Conservation (phyloP, 2,113 vertebrate genomes). For the Fulica atra region DNA sequence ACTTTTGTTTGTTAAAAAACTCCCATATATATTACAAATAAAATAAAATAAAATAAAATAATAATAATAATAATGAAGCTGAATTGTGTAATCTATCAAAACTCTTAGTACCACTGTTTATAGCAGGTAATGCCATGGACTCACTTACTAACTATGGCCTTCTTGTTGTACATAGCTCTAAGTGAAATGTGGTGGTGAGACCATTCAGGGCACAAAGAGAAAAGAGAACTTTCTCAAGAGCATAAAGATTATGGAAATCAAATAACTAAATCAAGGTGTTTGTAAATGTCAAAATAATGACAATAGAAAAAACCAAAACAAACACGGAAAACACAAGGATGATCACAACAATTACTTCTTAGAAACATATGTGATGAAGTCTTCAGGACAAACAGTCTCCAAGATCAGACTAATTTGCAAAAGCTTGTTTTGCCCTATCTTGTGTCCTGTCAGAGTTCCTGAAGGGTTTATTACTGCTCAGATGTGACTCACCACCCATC, state of each 20-base stretch:
- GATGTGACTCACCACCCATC: background rate
- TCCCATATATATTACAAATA: background rate
- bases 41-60: no score
- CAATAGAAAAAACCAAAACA: background rate
- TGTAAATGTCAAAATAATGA: background rate
- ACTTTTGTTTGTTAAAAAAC: background rate
- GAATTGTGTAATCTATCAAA: background rate
- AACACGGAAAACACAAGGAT: background rate
- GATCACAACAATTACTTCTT: background rate
- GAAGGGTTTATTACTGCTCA: background rate
- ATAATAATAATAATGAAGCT: background rate
- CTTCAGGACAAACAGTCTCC: background rate
- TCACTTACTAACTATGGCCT: slow-evolving; percentile 79
- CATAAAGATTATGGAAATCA: background rate
- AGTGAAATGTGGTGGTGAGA: slow-evolving; percentile 83
- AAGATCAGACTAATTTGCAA: background rate
- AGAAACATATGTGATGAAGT: background rate
- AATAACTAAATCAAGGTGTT: background rate
- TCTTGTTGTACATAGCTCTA: slow-evolving; percentile 74
- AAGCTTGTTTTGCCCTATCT: background rate
- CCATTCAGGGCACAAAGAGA: slow-evolving; percentile 84
- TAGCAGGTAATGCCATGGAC: background rate
- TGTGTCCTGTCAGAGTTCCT: background rate
- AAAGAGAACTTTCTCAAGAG: slow-evolving; percentile 85
- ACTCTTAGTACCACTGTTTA: background rate